Conservation (phyloP, 2,888 invertebrate species). For the Gonocerus acuteangulatus region DNA sequence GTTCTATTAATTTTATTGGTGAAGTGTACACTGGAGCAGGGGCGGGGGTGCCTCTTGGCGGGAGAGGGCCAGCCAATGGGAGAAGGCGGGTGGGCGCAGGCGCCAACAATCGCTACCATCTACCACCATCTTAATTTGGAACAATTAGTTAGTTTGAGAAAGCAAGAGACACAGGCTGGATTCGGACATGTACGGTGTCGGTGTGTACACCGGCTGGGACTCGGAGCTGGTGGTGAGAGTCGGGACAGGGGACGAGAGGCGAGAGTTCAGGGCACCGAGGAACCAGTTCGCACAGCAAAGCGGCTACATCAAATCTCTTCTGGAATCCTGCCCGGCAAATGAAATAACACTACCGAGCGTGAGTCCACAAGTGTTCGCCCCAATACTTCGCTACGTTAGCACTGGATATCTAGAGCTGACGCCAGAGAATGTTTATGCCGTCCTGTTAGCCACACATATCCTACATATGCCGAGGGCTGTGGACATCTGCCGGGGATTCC, state of each 20-base stretch:
- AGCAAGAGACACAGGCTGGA: slow-evolving; percentile 2
- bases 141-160: slow-evolving; percentile 26
- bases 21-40: slow-evolving; percentile 25
- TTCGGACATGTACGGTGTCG: slow-evolving; percentile 18
- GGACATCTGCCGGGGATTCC: slow-evolving; percentile 58
- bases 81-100: slow-evolving; percentile 19
- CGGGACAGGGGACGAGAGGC: slow-evolving; percentile 37
- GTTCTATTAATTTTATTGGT: slow-evolving; percentile 34
- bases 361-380: slow-evolving; percentile 50
- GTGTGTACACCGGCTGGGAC: slow-evolving; percentile 27
- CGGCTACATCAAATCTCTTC: slow-evolving; percentile 62
- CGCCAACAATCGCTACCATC: slow-evolving; percentile 12
- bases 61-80: slow-evolving; percentile 32
- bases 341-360: slow-evolving; percentile 41
- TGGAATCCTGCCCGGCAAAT: slow-evolving; percentile 46
- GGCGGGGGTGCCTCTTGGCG: slow-evolving; percentile 13
- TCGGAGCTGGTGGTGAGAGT: slow-evolving; percentile 39
- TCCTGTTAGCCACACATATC: slow-evolving; percentile 61
- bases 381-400: slow-evolving; percentile 65
- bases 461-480: slow-evolving; percentile 65
- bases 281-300: slow-evolving; percentile 59
- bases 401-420: slow-evolving; percentile 63
- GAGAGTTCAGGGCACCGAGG: slow-evolving; percentile 60
- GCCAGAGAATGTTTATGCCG: slow-evolving; percentile 62
- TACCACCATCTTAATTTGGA: slow-evolving; percentile 28